Conservation (phyloP, 2,113 vertebrate species). For the Poecilia latipinna region DNA sequence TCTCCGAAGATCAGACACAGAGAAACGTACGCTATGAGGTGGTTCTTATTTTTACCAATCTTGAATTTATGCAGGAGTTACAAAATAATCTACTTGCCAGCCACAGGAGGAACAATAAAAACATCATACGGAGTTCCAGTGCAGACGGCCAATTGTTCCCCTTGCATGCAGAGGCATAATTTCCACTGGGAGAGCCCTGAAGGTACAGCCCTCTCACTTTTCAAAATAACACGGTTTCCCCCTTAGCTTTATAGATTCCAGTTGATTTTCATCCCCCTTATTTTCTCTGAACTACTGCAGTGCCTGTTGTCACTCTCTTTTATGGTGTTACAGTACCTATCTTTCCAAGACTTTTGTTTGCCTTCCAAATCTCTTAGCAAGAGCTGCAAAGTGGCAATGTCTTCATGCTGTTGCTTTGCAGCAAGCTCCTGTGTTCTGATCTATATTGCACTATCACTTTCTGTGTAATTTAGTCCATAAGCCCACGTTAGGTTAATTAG, state of each 20-base stretch:
- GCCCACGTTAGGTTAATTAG: too few species aligned
- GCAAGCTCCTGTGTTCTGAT: too few species aligned
- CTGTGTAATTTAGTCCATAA: too few species aligned
- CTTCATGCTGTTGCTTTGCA: too few species aligned
- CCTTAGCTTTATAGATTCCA: neutral
- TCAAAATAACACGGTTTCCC: neutral
- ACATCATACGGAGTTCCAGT: neutral
- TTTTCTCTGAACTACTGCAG: neutral
- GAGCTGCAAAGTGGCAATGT: too few species aligned
- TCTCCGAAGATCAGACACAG: neutral
- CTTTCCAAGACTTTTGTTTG: too few species aligned
- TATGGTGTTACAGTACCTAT: too few species aligned
- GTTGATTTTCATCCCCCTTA: neutral
- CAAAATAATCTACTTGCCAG: conserved; percentile 17
- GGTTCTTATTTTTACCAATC: neutral
- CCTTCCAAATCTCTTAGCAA: too few species aligned
- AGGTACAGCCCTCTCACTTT: conserved; percentile 2
- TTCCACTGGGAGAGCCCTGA: neutral
- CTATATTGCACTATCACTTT: too few species aligned
- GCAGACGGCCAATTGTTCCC: conserved; percentile 14
- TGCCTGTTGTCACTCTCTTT: too few species aligned
- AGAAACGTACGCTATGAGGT: neutral
- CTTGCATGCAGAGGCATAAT: conserved; percentile 27
- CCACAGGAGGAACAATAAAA: conserved; percentile 11
- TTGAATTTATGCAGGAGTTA: neutral